Evolutionary conservation across 2,113 vertebrate genomes (phyloP), one percentile per base, ranked within the genome.

Genomic region (Strigops habroptila): DNA sequence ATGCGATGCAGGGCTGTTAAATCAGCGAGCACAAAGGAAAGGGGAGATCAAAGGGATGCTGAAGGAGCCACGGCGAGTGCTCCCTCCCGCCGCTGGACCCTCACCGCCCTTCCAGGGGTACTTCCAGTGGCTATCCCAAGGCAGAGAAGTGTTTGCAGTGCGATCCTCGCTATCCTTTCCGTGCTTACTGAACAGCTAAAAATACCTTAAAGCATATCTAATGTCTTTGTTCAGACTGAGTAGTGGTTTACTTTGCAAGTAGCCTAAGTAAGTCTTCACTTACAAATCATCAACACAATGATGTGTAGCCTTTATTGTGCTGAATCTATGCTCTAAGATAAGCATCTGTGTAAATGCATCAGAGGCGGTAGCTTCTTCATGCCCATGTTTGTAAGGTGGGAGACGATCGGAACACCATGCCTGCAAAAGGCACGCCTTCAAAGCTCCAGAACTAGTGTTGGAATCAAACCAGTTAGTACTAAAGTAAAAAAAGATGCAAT

Each of bases 1-100:
- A 9, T 9, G 88, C 24, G 17, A 2, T 46, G 0, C 51, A 2
- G 53, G 17, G 59, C 77, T 65, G 53, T 28, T n/a, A 8, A 88
- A 88, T 43, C 49, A 10, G 82, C 33, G 31, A 82, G 79, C 82
- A 84, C 89, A 89, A 91, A 94, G 84, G 52, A 31, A 65, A 43
- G 21, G 53, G 11, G 60, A 48, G 81, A 84, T 46, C n/a, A 51
- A 39, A 41, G 0, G 28, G 75, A 57, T 73, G 82, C 79, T 51
- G 7, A 33, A 9, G 88, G 69, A 18, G 18, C 24, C 3, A 10
- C 64, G 33, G 52, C 21, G 3, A 31, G 37, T 15, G 2, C 16
- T 23, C 24, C 14, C 64, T 37, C 82, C 8, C 17, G 18, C 28
- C n/a, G 23, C 39, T 10, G 49, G 33, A 70, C n/a, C 62, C 75